Conservation (phyloP, 1,140 invertebrate genomes). For the Oryzaephilus surinamensis region DNA sequence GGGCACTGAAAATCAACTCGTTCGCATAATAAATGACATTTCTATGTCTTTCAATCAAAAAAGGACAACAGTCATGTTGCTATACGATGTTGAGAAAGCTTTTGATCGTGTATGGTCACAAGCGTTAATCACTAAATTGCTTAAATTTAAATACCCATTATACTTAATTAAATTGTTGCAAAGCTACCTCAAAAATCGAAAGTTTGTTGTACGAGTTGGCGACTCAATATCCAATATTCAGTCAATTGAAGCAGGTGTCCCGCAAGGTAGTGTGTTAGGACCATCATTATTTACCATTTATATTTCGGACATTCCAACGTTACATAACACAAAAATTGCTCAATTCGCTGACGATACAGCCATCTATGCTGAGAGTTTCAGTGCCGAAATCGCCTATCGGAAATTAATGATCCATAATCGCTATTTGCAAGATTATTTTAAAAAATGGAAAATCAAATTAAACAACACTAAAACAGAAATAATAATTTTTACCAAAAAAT, state of each 20-base stretch:
- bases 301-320: constrained; percentile 8
- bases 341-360: constrained; percentile 25
- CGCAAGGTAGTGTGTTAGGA: constrained; percentile 13
- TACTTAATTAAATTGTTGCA: neutral
- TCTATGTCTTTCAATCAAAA: constrained; percentile 5
- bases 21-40: constrained; percentile 8
- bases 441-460: constrained; percentile 16
- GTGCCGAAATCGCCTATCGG: neutral
- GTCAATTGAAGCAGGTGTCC: constrained; percentile 8
- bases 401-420: neutral
- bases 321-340: constrained; percentile 5
- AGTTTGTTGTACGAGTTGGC: neutral
- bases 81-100: constrained; percentile 20
- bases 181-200: constrained; percentile 1
- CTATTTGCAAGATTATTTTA: constrained; percentile 19
- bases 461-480: constrained; percentile 6
- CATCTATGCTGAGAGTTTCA: constrained; percentile 6
- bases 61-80: constrained; percentile 1
- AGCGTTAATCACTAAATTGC: constrained; percentile 17
- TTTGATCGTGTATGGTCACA: constrained; percentile 29
- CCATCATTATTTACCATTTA: constrained; percentile 10
- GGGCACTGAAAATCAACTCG: constrained; percentile 18
- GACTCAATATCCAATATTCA: neutral
- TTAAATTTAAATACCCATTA: neutral
- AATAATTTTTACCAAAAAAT: neutral